Percentiles rank a stretch among this genome's conserved stretches.
These are phyloP conservation scores for Anthrax anthrax DNA, from an alignment of 2,888 invertebrate genomes.

Conservation along the genomic window DNA sequence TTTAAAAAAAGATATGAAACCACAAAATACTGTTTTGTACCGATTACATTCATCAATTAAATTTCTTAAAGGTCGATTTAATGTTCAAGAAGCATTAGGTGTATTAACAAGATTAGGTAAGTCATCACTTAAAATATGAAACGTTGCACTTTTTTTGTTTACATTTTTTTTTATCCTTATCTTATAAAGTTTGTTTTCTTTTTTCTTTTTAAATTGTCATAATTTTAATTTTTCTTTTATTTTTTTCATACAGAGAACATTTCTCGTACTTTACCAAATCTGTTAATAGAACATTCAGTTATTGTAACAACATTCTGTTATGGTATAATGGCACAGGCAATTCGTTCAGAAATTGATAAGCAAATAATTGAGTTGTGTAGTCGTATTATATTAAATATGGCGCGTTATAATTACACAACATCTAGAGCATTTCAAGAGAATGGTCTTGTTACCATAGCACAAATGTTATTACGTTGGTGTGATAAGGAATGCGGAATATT, in stretches of 20 bases:
- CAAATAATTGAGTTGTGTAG: constrained; percentile 32
- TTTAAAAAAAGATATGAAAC: constrained; percentile 18
- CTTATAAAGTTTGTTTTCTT: not conserved
- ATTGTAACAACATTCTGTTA: constrained; percentile 33
- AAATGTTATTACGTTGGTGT: constrained; percentile 50
- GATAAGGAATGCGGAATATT: constrained; percentile 50
- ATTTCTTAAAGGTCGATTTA: constrained; percentile 24
- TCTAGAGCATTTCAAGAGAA: constrained; percentile 42
- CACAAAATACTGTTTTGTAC: constrained; percentile 22
- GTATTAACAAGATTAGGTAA: constrained; percentile 27
- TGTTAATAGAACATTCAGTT: constrained; percentile 27
- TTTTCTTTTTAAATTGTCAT: not conserved
- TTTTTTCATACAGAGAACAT: constrained; percentile 23
- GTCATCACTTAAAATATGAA: constrained; percentile 2
- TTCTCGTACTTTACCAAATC: constrained; percentile 31
- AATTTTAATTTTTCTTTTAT: not conserved
- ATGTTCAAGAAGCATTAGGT: constrained; percentile 23
- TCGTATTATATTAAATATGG: constrained; percentile 49
- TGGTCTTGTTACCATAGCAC: constrained; percentile 44
- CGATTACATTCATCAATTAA: constrained; percentile 26
- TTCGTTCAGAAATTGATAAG: constrained; percentile 34
- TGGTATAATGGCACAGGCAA: constrained; percentile 34
- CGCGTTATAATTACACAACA: constrained; percentile 45
- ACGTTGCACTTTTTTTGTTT: not conserved
- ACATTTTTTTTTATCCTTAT: not conserved